Conservation (phyloP, 2,888 invertebrate genomes). For the Latrodectus elegans region DNA sequence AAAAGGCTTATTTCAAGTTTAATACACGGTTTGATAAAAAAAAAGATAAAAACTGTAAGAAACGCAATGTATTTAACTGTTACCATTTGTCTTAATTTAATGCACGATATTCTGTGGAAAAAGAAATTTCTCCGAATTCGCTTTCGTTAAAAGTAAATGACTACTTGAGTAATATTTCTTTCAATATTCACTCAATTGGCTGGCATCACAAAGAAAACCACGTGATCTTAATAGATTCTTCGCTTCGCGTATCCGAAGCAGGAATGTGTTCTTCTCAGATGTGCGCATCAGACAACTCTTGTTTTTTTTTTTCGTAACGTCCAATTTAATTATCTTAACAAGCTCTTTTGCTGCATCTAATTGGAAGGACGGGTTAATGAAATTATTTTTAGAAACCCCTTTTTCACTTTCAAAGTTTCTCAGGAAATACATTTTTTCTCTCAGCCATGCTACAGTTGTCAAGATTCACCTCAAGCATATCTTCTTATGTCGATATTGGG, state of each 20-base stretch:
- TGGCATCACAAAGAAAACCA: not conserved
- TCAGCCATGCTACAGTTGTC: not conserved
- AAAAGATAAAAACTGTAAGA: no score
- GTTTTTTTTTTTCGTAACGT: not conserved
- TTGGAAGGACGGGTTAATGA: conserved; percentile 20
- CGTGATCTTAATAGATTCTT: not conserved
- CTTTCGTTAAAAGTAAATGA: not conserved
- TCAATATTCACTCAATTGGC: not conserved
- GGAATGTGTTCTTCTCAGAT: not conserved
- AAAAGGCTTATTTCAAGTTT: not conserved
- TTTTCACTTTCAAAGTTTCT: not conserved
- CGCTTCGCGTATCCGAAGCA: not conserved
- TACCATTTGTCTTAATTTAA: no score
- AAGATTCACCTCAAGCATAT: not conserved
- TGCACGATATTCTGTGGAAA: not conserved
- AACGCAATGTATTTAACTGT: no score
- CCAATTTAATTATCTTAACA: conserved; percentile 32
- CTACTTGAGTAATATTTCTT: not conserved
- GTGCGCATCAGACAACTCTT: not conserved
- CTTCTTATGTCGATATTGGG: conserved; percentile 3
- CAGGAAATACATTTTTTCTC: not conserved
- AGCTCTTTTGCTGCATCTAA: conserved; percentile 1
- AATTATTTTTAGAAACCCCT: conserved; percentile 2
- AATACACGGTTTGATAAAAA: no score
- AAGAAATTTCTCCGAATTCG: not conserved